phyloP scores from a whole-genome alignment of 2,888 invertebrate genomes.

The Eupithecia vulgata region DNA sequence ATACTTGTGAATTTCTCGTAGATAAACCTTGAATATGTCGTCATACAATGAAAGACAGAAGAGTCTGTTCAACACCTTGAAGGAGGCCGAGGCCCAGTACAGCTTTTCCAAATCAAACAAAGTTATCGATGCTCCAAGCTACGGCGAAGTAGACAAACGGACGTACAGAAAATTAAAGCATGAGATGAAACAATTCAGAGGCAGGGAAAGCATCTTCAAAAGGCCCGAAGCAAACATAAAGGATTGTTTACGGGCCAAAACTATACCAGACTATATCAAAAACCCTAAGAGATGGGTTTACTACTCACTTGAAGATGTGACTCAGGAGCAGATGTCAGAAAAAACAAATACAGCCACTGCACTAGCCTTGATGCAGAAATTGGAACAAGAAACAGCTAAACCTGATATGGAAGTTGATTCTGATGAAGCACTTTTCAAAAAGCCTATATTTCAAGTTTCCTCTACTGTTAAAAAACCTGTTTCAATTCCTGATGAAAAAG shows the following conservation, averaged over 20 bases:
- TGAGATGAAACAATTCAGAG: slow-evolving; percentile 86
- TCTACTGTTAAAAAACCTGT: slow-evolving; percentile 60
- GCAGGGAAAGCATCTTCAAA: slow-evolving; percentile 92
- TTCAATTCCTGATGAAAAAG: slow-evolving; percentile 53
- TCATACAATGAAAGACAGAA: slow-evolving; percentile 86
- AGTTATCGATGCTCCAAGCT: slow-evolving; percentile 58
- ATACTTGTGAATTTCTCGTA: slow-evolving; percentile 9
- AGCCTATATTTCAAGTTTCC: slow-evolving; percentile 72
- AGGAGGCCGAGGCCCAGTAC: slow-evolving; percentile 85
- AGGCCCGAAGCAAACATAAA: slow-evolving; percentile 87
- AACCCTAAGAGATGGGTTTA: slow-evolving; percentile 93
- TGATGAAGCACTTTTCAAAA: slow-evolving; percentile 69
- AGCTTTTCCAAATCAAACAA: slow-evolving; percentile 70
- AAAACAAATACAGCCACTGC: slow-evolving; percentile 90
- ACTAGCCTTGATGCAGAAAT: slow-evolving; percentile 88
- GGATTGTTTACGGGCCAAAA: slow-evolving; percentile 80
- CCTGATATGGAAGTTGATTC: slow-evolving; percentile 58
- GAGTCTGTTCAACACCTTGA: slow-evolving; percentile 87
- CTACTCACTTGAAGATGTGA: slow-evolving; percentile 91
- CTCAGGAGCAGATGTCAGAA: slow-evolving; percentile 90
- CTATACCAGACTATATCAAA: slow-evolving; percentile 80
- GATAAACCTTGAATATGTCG: slow-evolving; percentile 57
- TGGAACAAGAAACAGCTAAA: slow-evolving; percentile 76
- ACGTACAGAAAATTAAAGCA: slow-evolving; percentile 71
- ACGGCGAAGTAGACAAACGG: slow-evolving; percentile 64